Base-by-base conservation (phyloP, 1,140 invertebrate species). In the Bombus sylvicola region DNA sequence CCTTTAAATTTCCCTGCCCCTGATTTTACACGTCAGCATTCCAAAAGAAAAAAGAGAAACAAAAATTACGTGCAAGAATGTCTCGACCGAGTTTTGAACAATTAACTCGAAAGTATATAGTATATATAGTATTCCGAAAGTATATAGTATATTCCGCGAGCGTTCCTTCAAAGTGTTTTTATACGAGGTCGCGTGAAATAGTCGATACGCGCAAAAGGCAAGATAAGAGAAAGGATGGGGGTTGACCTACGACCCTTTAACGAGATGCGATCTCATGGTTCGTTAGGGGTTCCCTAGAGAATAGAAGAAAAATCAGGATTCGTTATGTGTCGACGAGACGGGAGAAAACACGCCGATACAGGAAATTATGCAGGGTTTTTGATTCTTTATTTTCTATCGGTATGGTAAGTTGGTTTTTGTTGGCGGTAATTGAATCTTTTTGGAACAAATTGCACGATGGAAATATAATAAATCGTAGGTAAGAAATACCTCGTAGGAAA, bases 251-350 rank as follows among this genome's bases (percentile, higher is more conserved):
- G 81, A 80, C 73, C 86, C 53, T 77, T 81, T 87, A 90, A 91
- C 82, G 71, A 89, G 85, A 72, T 66, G 62, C 68, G 69, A 80
- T 90, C 87, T 76, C 81, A 72, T 37, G 77, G 66, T 81, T 89
- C 69, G 81, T 89, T 84, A 59, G 31, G n/a, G 28, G 9, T 10
- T 5, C 25, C 13, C 15, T 31, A 9, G 68, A 43, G 53, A 72
- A 43, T 64, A 39, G 41, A 37, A 64, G 53, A 89, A 88, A 86
- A 88, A 59, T 64, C 5, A 22, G 59, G 68, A 69, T 81, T 81
- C 87, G 87, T 86, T 87, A 88, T 71, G 85, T 74, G 77, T 43
- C 34, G 15, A 59, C 75, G 22, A 72, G 71, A 47, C 81, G 71
- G 73, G 74, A 34, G 85, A 82, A 88, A 68, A 59, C 59, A 83